phyloP scores from a whole-genome alignment of 2,888 invertebrate genomes.

The Chorisops tibialis region DNA sequence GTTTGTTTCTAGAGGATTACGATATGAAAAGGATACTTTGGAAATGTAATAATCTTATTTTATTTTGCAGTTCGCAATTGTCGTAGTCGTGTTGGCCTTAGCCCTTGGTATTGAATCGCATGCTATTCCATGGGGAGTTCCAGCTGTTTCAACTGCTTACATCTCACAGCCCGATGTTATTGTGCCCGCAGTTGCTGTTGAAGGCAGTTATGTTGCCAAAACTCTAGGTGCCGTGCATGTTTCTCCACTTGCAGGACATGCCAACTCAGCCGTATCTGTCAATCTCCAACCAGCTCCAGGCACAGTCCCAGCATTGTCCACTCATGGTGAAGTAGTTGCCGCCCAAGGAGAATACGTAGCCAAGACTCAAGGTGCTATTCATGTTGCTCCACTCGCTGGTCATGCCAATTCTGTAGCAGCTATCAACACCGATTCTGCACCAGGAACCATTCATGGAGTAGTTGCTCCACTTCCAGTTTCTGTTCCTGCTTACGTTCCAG shows the following conservation, averaged over 20 bases:
- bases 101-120: slow-evolving; percentile 32
- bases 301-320: slow-evolving; percentile 28
- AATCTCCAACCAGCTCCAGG: slow-evolving; percentile 30
- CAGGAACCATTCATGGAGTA: slow-evolving; percentile 47
- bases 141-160: slow-evolving; percentile 31
- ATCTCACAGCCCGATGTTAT: slow-evolving; percentile 29
- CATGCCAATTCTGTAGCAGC: slow-evolving; percentile 44
- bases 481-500: not conserved
- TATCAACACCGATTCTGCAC: slow-evolving; percentile 53
- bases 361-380: slow-evolving; percentile 53
- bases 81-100: slow-evolving; percentile 43
- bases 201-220: slow-evolving; percentile 33
- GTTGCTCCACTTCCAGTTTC: not conserved
- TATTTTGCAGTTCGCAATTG: slow-evolving; percentile 40
- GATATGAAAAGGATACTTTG: not conserved
- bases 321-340: slow-evolving; percentile 30
- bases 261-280: not conserved
- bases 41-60: slow-evolving; percentile 5
- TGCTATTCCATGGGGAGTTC: slow-evolving; percentile 26
- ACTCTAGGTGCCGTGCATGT: not conserved
- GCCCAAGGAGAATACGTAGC: slow-evolving; percentile 42
- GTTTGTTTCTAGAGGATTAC: too few species aligned
- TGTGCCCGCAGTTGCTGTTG: slow-evolving; percentile 35
- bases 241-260: slow-evolving; percentile 30
- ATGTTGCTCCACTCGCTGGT: slow-evolving; percentile 53